Evolutionary conservation across 1,140 invertebrate genomes (phyloP).

Genomic region (Coelopa frigida): DNA sequence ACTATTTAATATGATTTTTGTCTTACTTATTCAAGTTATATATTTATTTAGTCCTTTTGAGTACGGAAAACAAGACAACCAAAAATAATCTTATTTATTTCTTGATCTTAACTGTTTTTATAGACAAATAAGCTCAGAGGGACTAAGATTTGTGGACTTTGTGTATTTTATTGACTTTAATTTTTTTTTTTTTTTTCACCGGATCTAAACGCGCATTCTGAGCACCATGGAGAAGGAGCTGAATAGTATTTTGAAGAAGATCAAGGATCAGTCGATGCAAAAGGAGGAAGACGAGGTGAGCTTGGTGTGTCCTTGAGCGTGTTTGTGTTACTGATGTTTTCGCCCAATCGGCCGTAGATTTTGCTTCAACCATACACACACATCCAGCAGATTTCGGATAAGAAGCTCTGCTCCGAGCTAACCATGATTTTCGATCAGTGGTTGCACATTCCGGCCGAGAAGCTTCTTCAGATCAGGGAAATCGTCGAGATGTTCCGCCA

Average conservation of each 20-base stretch:
- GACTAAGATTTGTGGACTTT: no score
- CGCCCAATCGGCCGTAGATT: slow-evolving; percentile 55
- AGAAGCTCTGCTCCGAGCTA: slow-evolving; percentile 80
- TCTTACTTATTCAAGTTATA: no score
- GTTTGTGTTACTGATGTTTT: not conserved
- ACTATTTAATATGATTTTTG: no score
- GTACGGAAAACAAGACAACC: no score
- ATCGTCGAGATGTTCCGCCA: slow-evolving; percentile 95
- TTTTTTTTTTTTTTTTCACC: no score
- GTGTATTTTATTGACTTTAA: no score
- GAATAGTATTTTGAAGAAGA: slow-evolving; percentile 38
- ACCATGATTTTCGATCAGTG: slow-evolving; percentile 91
- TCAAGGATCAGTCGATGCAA: slow-evolving; percentile 42
- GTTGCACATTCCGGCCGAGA: slow-evolving; percentile 82
- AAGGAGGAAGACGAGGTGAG: slow-evolving; percentile 43
- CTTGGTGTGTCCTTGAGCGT: not conserved
- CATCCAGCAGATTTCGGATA: slow-evolving; percentile 82
- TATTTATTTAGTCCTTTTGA: no score
- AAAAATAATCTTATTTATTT: no score
- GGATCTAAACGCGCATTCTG: no score
- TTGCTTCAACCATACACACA: slow-evolving; percentile 80
- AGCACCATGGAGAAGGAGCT: slow-evolving; percentile 39
- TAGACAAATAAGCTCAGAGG: no score
- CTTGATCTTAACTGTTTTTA: no score
- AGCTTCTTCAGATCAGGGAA: slow-evolving; percentile 72